phyloP scores from a whole-genome alignment of 2,888 invertebrate species.

The Apamea sordens region DNA sequence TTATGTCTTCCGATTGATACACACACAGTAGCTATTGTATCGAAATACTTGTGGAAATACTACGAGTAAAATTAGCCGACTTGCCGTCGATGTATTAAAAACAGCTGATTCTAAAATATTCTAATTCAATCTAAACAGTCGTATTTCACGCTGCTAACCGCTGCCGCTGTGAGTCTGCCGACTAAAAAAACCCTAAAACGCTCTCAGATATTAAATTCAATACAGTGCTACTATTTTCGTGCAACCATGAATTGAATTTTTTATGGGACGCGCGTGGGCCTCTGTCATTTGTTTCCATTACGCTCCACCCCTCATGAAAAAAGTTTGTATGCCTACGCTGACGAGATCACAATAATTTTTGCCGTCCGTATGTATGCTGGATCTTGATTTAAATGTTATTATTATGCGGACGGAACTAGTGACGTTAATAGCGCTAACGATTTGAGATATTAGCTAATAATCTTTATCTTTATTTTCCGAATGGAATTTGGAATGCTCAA shows the following conservation, averaged over 20 bases:
- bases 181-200: constrained; percentile 74
- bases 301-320: constrained; percentile 76
- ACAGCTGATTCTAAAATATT: constrained; percentile 73
- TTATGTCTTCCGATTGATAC: constrained; percentile 53
- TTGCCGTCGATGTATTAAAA: constrained; percentile 58
- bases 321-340: constrained; percentile 63
- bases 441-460: constrained; percentile 74
- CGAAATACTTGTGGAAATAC: neutral
- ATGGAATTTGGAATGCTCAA: constrained; percentile 64
- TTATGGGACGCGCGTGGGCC: constrained; percentile 84
- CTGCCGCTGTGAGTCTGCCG: constrained; percentile 48
- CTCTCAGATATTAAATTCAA: constrained; percentile 80
- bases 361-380: constrained; percentile 48
- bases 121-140: constrained; percentile 75
- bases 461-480: constrained; percentile 71
- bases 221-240: constrained; percentile 81
- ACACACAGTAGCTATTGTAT: constrained; percentile 10
- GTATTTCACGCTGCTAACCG: constrained; percentile 72
- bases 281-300: constrained; percentile 89
- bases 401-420: constrained; percentile 69
- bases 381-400: constrained; percentile 74
- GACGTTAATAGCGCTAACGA: constrained; percentile 69
- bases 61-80: constrained; percentile 15
- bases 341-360: constrained; percentile 68
- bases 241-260: constrained; percentile 85